phyloP scores from a whole-genome alignment of 1,140 invertebrate genomes.

The Contarinia nasturtii region DNA sequence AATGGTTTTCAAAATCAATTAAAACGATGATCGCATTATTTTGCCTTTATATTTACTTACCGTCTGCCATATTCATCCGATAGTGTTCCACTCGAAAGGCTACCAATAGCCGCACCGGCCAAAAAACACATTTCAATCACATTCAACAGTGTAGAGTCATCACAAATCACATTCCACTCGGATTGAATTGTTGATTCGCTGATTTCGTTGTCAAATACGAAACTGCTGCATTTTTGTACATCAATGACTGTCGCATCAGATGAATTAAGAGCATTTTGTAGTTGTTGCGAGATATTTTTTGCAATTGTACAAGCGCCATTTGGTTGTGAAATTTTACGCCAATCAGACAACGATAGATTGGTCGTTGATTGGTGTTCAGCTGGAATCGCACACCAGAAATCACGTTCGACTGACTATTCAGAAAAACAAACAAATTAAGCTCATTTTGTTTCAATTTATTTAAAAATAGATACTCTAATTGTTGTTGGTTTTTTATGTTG shows the following conservation, averaged over 20 bases:
- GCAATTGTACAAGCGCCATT: slow-evolving; percentile 25
- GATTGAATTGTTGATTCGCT: slow-evolving; percentile 34
- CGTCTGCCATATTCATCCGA: slow-evolving; percentile 46
- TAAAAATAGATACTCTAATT: background rate
- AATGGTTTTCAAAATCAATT: background rate
- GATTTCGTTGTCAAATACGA: slow-evolving; percentile 40
- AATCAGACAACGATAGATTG: slow-evolving; percentile 23
- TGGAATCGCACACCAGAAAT: slow-evolving; percentile 40
- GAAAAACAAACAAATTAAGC: background rate
- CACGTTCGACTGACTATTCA: slow-evolving; percentile 29
- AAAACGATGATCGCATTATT: background rate
- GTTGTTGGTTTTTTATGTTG: background rate
- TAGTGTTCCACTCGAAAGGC: slow-evolving; percentile 44
- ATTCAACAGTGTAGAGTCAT: slow-evolving; percentile 31
- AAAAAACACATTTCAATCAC: slow-evolving; percentile 47
- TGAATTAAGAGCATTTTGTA: background rate
- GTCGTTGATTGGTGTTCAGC: slow-evolving; percentile 21
- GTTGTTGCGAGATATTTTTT: background rate
- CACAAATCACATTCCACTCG: slow-evolving; percentile 43
- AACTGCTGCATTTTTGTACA: slow-evolving; percentile 31
- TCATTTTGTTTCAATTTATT: background rate
- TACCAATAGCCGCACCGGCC: slow-evolving; percentile 47
- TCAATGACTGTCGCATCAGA: background rate
- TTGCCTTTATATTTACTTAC: too few relatives aligned
- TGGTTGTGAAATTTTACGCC: slow-evolving; percentile 39